Percentiles rank a stretch among this genome's conserved stretches.
Conservation (phyloP, 2,113 vertebrate genomes). For the Leiothrix lutea region DNA sequence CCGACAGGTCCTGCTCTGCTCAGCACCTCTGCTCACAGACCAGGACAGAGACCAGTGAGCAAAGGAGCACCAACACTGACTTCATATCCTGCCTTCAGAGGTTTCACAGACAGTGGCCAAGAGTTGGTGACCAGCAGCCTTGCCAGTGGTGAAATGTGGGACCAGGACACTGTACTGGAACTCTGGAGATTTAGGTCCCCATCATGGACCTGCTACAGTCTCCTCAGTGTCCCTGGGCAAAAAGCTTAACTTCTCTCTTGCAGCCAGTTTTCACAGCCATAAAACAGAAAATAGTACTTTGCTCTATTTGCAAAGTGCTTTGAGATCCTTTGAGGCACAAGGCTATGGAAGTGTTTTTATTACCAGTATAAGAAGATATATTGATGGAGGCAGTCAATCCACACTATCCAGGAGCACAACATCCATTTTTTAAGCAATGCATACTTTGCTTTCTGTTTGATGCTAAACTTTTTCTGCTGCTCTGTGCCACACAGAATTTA, state of each 20-base stretch:
- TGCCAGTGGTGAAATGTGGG: not conserved
- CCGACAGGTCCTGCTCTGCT: not conserved
- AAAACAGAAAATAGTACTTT: constrained; percentile 4
- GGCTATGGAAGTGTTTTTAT: constrained; percentile 35
- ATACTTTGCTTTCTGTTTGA: constrained; percentile 31
- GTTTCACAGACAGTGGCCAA: not conserved
- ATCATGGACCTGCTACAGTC: not conserved
- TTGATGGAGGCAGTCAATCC: constrained; percentile 33
- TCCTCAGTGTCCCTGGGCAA: not conserved
- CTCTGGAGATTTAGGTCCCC: not conserved
- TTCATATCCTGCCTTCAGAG: not conserved
- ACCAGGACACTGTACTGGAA: not conserved
- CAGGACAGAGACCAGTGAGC: accelerated
- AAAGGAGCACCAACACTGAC: not conserved
- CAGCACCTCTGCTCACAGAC: not conserved
- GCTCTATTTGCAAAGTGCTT: constrained; percentile 22
- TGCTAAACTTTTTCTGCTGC: constrained; percentile 45
- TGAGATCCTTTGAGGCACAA: constrained; percentile 40
- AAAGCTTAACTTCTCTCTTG: not conserved
- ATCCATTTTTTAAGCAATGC: constrained; percentile 41
- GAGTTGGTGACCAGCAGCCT: not conserved
- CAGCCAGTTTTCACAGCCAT: not conserved
- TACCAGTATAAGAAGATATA: constrained; percentile 30
- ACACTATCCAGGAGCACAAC: constrained; percentile 1
- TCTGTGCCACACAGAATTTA: constrained; percentile 58